These are phyloP conservation scores for Tetraneura akinire DNA, from an alignment of 1,140 invertebrate species.

Conservation along the genomic window DNA sequence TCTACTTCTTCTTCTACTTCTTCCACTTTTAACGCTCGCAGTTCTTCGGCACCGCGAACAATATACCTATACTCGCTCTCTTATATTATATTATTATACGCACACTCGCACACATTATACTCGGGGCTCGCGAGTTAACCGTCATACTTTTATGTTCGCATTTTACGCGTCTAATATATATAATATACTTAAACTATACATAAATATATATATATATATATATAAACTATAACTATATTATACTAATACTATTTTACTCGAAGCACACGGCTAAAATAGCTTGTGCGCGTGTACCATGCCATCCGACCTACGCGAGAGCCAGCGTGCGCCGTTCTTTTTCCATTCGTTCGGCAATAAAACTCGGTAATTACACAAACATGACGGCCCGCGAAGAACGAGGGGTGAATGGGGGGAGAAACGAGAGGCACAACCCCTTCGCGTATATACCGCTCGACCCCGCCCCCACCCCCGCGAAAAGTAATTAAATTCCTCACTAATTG, in stretches of 20 bases:
- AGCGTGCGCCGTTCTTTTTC: slow-evolving; percentile 19
- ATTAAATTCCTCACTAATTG: slow-evolving; percentile 51
- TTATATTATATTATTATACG: too few relatives aligned
- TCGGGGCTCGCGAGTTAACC: neutral
- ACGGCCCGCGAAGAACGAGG: neutral
- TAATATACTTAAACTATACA: too few relatives aligned
- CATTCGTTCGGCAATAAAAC: slow-evolving; percentile 46
- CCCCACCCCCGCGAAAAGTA: slow-evolving; percentile 17
- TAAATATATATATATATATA: too few relatives aligned
- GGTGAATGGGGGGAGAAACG: neutral
- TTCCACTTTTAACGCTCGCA: neutral
- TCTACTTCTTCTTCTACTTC: too few relatives aligned
- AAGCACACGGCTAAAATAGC: slow-evolving; percentile 3
- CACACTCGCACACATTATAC: neutral
- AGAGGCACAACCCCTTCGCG: slow-evolving; percentile 44
- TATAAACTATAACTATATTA: neutral
- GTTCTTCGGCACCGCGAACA: neutral
- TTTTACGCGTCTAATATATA: too few relatives aligned
- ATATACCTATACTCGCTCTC: too few relatives aligned
- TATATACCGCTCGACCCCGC: neutral
- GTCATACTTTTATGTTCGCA: slow-evolving; percentile 8
- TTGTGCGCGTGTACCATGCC: too few relatives aligned
- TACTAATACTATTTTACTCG: neutral
- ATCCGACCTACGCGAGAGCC: neutral
- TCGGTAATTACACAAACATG: slow-evolving; percentile 41